Evolutionary conservation across 2,113 vertebrate genomes (phyloP).

Genomic region (Oxyruncus cristatus): DNA sequence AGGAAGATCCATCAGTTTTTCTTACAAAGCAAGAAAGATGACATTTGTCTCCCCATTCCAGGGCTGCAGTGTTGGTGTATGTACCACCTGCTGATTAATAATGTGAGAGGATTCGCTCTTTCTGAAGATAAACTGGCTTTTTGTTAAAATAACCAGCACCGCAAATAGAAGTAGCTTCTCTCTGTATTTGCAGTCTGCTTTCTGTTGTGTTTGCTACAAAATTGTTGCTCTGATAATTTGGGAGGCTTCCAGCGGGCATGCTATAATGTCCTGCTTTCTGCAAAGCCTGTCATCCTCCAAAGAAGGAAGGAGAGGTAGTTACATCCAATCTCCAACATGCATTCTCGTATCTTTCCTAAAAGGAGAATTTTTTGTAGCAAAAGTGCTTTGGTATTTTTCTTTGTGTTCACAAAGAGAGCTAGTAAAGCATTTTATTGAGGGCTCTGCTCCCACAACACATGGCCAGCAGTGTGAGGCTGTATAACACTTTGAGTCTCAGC

Average conservation of each 20-base stretch:
- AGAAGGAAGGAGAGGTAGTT: not conserved
- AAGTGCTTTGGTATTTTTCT: not conserved
- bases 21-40: not conserved
- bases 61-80: not conserved
- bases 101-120: not conserved
- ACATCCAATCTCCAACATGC: not conserved
- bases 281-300: not conserved
- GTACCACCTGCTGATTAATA: not conserved
- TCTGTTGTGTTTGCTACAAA: not conserved
- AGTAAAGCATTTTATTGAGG: not conserved
- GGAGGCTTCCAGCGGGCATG: not conserved
- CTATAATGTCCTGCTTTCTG: not conserved
- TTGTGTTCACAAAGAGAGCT: not conserved
- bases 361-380: not conserved
- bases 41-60: not conserved
- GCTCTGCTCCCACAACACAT: not conserved
- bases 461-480: not conserved
- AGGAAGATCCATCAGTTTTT: not conserved
- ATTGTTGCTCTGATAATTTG: not conserved
- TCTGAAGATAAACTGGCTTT: not conserved
- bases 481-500: not conserved
- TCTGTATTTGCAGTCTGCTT: not conserved
- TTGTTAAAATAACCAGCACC: not conserved
- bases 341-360: not conserved
- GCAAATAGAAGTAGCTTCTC: not conserved